Base-by-base conservation (phyloP, 2,113 vertebrate genomes). In the Thunnus maccoyii region DNA sequence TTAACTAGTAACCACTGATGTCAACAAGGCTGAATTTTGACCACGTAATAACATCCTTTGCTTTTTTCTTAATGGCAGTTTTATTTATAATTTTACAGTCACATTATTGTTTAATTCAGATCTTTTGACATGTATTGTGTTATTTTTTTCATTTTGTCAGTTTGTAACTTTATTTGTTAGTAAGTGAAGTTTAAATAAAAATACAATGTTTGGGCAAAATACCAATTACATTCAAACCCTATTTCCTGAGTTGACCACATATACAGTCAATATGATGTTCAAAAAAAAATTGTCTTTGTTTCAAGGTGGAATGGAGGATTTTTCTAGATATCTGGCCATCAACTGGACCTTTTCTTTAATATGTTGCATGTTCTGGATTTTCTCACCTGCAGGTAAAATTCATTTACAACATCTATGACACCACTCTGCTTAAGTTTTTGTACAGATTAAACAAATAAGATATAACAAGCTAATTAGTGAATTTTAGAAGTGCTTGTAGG, bases 311-410 rank as follows among this genome's bases (percentile, higher is more conserved):
- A 89, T 91, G 87, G 50, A 74, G 18, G 50, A 30, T 47, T 41
- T 72, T 18, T 65, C 15, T 11, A 71, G 62, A 74, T 20, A 52
- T 71, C 27, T 71, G 10, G 15, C 14, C 52, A 54, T 77, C 47
- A 72, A 54, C 14, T 14, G 44, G 61, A 80, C 10, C 2, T 18
- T 74, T n/a, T 66, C 15, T 75, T 12, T 78, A 25, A 70, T 81
- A 25, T 88, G 62, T n/a, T 89, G 22, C 54, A 36, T 85, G 16
- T 51, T 64, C 44, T 79, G 73, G 74, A 79, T 79, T 62, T 69
- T 66, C 47, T 88, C 77, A 44, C 12, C 12, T 32, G 54, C 86
- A 90, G 89, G 91, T 93, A 91, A 71, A 41, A 27, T 15, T 22
- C 0, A 32, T 56, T 64, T 41, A 13, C 27, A 62, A 2, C 11